Base-by-base conservation (phyloP, 2,888 invertebrate genomes). In the Ichneumon xanthorius region DNA sequence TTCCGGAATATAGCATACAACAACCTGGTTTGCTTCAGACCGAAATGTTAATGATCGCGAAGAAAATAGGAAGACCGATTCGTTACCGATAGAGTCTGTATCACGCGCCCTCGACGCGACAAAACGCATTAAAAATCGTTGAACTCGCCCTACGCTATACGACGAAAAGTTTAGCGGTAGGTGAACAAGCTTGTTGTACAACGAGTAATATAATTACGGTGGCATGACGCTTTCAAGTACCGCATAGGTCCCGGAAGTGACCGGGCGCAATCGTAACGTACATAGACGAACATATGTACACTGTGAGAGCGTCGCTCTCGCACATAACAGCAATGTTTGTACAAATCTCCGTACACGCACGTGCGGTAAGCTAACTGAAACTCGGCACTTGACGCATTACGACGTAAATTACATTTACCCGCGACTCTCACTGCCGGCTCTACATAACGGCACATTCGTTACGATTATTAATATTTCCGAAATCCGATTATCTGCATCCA, bases 171-270 rank as follows among this genome's bases (percentile, higher is more conserved):
- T 55, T 55, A 55, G 16, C 68, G 68, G 68, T 11, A 48, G 16
- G 11, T 40, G n/a, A 3, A 14, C 48, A 22, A 19, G 19, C n/a
- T 37, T 16, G 58, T 45, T 19, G 30, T 40, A 61, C 19, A 63
- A 48, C 61, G 45, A 4, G n/a, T 7, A 75, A 45, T 30, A 75
- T 61, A 75, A 75, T 75, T 75, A 75, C 30, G 11, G 53, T 45
- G 61, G 19, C 22, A 30, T 30, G 63, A 63, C 30, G 75, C 48
- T 75, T 61, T 61, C 48, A 30, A n/a, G 26, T 11, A 61, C 48
- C 40, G 16, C 61, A 30, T 75, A 75, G 45, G 61, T 75, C 14
- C 33, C 45, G 58, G 58, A 16, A 75, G 26, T 26, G 58, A n/a
- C 26, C 26, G 75, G n/a, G 16, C 48, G 26, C 5, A 26, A 48